Evolutionary conservation across 2,797 vertebrate genomes (phyloP).

Genomic region (Crenuchus spilurus): DNA sequence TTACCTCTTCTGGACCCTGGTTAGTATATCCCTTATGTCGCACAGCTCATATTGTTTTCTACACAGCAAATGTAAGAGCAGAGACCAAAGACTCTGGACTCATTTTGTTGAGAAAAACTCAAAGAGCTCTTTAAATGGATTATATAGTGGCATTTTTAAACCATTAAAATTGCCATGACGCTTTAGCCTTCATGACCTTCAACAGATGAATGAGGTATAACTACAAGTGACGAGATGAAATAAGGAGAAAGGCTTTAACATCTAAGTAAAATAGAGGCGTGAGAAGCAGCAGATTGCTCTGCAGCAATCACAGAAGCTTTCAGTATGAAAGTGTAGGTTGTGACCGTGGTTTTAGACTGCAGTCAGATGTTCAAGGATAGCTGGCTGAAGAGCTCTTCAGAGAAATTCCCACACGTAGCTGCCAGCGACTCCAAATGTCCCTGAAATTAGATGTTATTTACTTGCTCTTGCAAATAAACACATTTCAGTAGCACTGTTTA

Average conservation of each 20-base stretch:
- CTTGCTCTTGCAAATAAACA: conserved; percentile 28
- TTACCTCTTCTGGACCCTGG: conserved; percentile 96
- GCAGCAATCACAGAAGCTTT: not conserved
- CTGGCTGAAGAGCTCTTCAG: conserved; percentile 12
- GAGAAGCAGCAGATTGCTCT: not conserved
- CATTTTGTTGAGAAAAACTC: too few relatives aligned
- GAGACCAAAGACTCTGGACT: too few relatives aligned
- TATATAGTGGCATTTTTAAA: too few relatives aligned
- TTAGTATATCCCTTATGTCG: conserved; percentile 61
- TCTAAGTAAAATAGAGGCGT: not conserved
- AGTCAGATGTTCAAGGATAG: conserved; percentile 21
- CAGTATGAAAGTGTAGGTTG: not conserved
- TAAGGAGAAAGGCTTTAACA: not conserved
- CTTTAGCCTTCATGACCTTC: too few relatives aligned
- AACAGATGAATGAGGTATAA: too few relatives aligned
- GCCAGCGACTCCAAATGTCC: conserved; percentile 17
- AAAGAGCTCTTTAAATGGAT: too few relatives aligned
- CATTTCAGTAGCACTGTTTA: conserved; percentile 28
- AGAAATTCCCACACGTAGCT: conserved; percentile 7
- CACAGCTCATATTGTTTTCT: not conserved
- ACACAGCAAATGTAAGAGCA: not conserved
- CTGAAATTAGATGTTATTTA: conserved; percentile 39
- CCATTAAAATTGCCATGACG: too few relatives aligned
- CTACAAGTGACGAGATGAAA: not conserved
- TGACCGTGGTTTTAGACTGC: not conserved